A percentile compares a stretch with the other conserved stretches of the same genome.
Conservation (phyloP, 1,140 invertebrate genomes). For the Phenacoccus solenopsis region DNA sequence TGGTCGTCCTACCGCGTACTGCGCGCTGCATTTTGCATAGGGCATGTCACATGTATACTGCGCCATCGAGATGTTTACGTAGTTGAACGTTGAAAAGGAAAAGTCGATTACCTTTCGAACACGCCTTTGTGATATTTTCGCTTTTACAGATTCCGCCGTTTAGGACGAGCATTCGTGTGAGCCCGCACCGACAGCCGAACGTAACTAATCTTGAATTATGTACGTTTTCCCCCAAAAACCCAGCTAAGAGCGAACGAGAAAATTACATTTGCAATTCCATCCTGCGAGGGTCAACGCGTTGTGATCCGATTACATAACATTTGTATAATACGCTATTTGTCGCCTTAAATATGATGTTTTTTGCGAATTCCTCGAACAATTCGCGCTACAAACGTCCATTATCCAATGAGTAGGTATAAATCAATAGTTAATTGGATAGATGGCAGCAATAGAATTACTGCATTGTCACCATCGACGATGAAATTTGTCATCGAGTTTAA, state of each 20-base stretch:
- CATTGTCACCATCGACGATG: too few relatives aligned
- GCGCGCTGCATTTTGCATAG: too few relatives aligned
- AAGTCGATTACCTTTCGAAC: not conserved
- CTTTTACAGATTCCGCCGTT: not conserved
- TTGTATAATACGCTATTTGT: too few relatives aligned
- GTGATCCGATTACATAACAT: not conserved
- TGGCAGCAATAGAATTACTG: too few relatives aligned
- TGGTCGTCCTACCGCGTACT: too few relatives aligned
- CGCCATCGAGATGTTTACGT: not conserved
- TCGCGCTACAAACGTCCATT: too few relatives aligned
- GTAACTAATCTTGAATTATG: not conserved
- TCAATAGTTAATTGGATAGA: too few relatives aligned
- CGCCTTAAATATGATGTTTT: too few relatives aligned
- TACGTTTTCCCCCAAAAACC: not conserved
- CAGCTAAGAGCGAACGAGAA: not conserved
- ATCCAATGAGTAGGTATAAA: too few relatives aligned
- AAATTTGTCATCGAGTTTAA: too few relatives aligned
- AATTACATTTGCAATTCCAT: not conserved
- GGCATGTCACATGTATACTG: too few relatives aligned
- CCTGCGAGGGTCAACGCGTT: not conserved
- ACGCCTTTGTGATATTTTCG: not conserved
- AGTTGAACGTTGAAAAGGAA: not conserved
- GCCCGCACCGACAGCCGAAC: not conserved
- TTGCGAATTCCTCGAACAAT: too few relatives aligned
- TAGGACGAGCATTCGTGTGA: not conserved